Evolutionary conservation across 2,113 vertebrate genomes (phyloP).

Genomic region (Peucedramus taeniatus): DNA sequence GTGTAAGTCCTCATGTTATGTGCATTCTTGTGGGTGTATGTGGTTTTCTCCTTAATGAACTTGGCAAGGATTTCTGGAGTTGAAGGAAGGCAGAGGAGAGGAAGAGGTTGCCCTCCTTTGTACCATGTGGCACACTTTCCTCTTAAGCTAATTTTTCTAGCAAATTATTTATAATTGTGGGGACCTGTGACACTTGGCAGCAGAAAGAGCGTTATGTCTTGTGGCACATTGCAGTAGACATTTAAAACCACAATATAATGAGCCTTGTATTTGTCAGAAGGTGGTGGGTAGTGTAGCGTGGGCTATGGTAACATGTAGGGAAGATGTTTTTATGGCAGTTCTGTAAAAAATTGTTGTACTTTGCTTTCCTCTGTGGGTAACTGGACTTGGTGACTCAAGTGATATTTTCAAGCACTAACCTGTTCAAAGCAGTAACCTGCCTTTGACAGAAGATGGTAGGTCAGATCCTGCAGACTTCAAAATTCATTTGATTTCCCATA

Average conservation of each 20-base stretch:
- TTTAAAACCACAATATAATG: not conserved
- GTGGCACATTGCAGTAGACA: not conserved
- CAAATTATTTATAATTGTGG: not conserved
- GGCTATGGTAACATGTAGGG: not conserved
- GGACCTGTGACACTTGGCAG: not conserved
- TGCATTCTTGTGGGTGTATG: not conserved
- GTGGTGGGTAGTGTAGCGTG: not conserved
- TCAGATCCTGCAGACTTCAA: not conserved
- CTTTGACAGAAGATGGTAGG: not conserved
- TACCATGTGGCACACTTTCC: not conserved
- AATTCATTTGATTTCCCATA: not conserved
- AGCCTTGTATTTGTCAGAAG: not conserved
- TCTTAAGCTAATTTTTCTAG: not conserved
- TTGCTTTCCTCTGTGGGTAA: not conserved
- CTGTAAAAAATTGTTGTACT: not conserved
- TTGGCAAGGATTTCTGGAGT: not conserved
- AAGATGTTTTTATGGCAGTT: not conserved
- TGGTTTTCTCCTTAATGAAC: not conserved
- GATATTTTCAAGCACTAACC: not conserved
- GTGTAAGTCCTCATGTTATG: rapidly evolving
- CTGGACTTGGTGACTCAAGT: not conserved
- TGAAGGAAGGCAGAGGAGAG: not conserved
- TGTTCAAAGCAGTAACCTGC: not conserved
- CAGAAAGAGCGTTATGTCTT: not conserved
- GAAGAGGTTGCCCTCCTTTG: not conserved